Base-by-base conservation (phyloP, 2,888 invertebrate genomes). In the Aphrophora alni region DNA sequence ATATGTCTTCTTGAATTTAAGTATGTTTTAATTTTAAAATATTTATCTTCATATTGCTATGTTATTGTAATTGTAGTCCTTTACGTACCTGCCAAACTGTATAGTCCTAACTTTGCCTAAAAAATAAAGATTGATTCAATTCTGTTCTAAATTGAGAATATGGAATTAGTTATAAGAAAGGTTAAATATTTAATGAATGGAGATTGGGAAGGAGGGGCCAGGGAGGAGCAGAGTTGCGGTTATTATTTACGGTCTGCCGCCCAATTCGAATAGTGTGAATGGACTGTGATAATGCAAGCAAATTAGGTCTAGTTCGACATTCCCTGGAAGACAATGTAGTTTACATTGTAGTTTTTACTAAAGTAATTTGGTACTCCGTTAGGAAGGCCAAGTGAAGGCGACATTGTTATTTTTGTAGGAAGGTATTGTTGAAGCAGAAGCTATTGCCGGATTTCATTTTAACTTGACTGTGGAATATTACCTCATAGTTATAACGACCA, bases 301-400 rank as follows among this genome's bases (percentile, higher is more conserved):
- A 59, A 59, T 59, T 59, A 59, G 59, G 59, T 21, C 59, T 59
- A 59, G 59, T 59, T 59, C 59, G 59, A 59, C 59, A 59, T 59
- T 59, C 59, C 59, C 59, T 59, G 21, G 59, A 59, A 59, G 59
- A 59, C 59, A 59, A 59, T 59, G 59, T 59, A 59, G 59, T 59
- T 59, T 59, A 59, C 59, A 21, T 2, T 59, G 59, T 59, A 59
- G 59, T 59, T 59, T 59, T 59, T 59, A 59, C 59, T 59, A 59
- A 59, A 59, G 4, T 59, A 59, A 59, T 59, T 59, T 59, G 59
- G 59, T 21, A 14, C 59, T 21, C 59, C 59, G 59, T 59, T 59
- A 59, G 59, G 21, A n/a, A 44, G 44, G 44, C 44, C 44, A 14
- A 7, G 44, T 7, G 5, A 8, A 21, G 44, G 44, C 44, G 44